phyloP scores from a whole-genome alignment of 2,113 vertebrate species.

The Nycticebus coucang region DNA sequence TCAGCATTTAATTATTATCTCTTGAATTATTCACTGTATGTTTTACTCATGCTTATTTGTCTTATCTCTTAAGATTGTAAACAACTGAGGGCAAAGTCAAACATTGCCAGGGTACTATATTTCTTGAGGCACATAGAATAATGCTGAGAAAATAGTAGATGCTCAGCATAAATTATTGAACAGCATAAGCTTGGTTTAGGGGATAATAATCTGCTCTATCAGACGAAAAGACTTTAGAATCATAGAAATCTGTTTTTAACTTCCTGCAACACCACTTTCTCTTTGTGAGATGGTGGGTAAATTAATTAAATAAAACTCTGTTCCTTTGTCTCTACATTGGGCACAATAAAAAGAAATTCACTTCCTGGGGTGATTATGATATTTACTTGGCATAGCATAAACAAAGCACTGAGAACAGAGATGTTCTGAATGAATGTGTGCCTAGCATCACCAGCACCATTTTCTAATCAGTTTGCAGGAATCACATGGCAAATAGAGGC shows the following conservation, averaged over 20 bases:
- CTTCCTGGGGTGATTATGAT: neutral
- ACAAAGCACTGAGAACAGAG: neutral
- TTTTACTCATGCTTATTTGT: constrained; percentile 24
- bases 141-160: neutral
- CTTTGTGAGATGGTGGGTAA: neutral
- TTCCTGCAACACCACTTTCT: neutral
- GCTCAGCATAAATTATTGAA: neutral
- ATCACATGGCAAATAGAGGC: neutral
- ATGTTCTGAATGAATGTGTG: neutral
- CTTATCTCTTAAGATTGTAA: constrained; percentile 7
- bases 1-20: constrained; percentile 2
- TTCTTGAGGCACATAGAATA: neutral
- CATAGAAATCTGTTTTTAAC: neutral
- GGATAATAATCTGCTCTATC: neutral
- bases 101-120: neutral
- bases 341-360: neutral
- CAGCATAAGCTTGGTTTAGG: neutral
- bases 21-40: constrained; percentile 17
- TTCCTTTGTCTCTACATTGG: neutral
- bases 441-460: neutral
- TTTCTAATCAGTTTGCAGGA: constrained; percentile 42
- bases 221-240: neutral
- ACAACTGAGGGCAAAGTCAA: constrained; percentile 8
- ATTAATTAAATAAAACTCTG: neutral
- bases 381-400: neutral